A percentile compares a stretch with the other conserved stretches of the same genome.
phyloP scores from a whole-genome alignment of 2,113 vertebrate genomes.

The Megaleporinus macrocephalus region DNA sequence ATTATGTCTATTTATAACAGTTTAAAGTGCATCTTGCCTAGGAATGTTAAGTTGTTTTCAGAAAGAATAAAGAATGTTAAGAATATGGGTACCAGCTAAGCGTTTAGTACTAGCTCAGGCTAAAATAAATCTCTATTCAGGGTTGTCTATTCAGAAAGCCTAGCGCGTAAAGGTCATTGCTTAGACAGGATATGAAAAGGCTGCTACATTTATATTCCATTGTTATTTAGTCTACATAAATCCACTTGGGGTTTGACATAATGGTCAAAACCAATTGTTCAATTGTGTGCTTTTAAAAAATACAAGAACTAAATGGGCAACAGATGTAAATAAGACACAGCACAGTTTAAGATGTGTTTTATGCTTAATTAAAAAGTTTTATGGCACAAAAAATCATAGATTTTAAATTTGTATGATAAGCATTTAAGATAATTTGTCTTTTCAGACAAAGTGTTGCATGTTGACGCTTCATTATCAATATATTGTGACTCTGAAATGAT shows the following conservation, averaged over 20 bases:
- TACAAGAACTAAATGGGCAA: not conserved
- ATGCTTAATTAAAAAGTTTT: too few relatives aligned
- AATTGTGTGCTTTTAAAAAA: not conserved
- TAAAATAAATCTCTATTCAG: conserved; percentile 27
- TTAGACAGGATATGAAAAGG: conserved; percentile 42
- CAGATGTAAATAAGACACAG: not conserved
- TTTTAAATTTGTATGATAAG: too few relatives aligned
- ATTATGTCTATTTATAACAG: not conserved
- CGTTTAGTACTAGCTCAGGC: not conserved
- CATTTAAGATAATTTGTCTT: too few relatives aligned
- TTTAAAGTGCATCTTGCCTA: not conserved
- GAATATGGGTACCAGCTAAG: not conserved
- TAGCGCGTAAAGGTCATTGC: conserved; percentile 30
- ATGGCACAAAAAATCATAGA: too few relatives aligned
- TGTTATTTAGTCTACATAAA: conserved; percentile 27
- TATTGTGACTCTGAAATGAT: too few relatives aligned
- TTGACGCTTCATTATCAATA: too few relatives aligned
- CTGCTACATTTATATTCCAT: conserved; percentile 36
- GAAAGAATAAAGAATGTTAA: not conserved
- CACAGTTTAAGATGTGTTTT: too few relatives aligned
- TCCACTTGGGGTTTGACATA: conserved; percentile 16
- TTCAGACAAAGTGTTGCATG: too few relatives aligned
- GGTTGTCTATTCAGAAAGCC: conserved; percentile 13
- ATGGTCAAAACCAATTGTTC: not conserved
- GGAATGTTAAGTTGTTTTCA: not conserved